These are phyloP conservation scores for Alaudala cheleensis DNA, from an alignment of 2,113 vertebrate genomes.

Conservation along the genomic window DNA sequence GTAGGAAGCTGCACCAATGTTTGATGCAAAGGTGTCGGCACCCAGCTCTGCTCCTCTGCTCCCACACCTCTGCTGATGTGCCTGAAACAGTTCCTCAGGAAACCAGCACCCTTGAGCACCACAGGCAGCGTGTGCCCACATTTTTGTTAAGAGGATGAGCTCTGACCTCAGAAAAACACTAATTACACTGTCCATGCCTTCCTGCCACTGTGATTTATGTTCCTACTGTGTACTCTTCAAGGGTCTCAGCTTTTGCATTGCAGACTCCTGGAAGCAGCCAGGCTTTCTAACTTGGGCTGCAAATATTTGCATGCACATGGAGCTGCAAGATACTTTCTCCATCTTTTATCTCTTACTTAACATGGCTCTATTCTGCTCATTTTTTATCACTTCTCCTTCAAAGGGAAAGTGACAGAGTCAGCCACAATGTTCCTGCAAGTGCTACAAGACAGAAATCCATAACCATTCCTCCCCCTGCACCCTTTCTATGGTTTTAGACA, in stretches of 20 bases:
- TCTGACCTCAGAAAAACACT: neutral
- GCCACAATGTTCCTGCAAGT: neutral
- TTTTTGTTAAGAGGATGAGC: neutral
- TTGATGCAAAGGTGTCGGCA: neutral
- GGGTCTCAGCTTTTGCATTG: neutral
- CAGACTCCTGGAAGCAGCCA: neutral
- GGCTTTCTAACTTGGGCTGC: neutral
- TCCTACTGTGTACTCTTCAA: neutral
- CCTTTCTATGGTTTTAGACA: neutral
- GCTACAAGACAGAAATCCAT: neutral
- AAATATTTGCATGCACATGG: neutral
- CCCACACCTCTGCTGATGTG: neutral
- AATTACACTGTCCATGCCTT: neutral
- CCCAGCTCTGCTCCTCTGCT: neutral
- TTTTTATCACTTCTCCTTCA: neutral
- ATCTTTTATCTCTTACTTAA: neutral
- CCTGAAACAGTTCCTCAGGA: neutral
- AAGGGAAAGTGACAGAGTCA: neutral
- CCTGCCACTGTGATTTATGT: neutral
- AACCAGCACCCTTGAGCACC: neutral
- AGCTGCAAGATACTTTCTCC: neutral
- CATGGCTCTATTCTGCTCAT: neutral
- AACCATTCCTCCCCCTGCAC: neutral
- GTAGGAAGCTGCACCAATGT: neutral
- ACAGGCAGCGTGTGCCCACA: rapidly evolving